phyloP scores from a whole-genome alignment of 2,113 vertebrate species.

The Tyto alba region DNA sequence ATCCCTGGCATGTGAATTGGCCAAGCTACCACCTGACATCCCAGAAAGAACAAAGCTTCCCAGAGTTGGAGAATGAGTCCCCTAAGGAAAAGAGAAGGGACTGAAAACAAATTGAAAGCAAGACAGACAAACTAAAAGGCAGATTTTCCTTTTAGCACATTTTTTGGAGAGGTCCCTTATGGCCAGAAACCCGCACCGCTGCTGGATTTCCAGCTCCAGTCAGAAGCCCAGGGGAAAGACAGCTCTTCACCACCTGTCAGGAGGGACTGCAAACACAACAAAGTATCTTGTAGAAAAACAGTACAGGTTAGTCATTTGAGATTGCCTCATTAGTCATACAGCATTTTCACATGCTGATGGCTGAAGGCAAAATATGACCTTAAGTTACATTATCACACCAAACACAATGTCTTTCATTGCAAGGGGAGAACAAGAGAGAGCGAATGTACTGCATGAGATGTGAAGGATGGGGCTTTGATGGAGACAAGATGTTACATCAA shows the following conservation, averaged over 20 bases:
- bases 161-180: neutral
- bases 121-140: neutral
- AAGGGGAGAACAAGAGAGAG: neutral
- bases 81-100: neutral
- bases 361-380: slow-evolving; percentile 66
- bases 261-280: slow-evolving; percentile 16
- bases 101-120: slow-evolving; percentile 1
- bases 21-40: neutral
- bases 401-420: neutral
- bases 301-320: neutral
- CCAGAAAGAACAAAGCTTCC: neutral
- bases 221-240: neutral
- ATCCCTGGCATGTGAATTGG: neutral
- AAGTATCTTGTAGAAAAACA: slow-evolving; percentile 8
- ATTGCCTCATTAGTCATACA: slow-evolving; percentile 54
- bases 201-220: neutral
- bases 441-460: neutral
- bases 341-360: slow-evolving; percentile 35
- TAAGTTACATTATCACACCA: slow-evolving; percentile 58
- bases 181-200: neutral
- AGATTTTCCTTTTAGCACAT: slow-evolving; percentile 33
- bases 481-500: neutral
- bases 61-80: rapidly evolving
- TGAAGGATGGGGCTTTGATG: neutral
- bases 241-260: slow-evolving; percentile 35